phyloP scores from a whole-genome alignment of 2,113 vertebrate species.

The Amphiprion percula region DNA sequence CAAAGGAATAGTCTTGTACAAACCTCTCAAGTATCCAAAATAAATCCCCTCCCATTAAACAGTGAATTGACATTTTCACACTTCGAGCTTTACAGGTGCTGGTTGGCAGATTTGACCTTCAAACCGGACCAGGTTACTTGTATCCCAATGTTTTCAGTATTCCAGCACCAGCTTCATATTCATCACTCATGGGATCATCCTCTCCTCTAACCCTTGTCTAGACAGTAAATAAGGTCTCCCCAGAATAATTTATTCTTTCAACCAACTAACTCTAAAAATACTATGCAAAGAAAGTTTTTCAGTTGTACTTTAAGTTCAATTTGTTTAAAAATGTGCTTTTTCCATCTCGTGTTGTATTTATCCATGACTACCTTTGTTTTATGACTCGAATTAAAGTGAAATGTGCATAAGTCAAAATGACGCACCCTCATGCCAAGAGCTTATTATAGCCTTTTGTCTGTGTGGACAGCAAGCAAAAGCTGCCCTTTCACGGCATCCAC shows the following conservation, averaged over 20 bases:
- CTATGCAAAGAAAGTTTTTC: neutral
- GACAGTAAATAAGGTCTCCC: too few species aligned
- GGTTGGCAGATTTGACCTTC: too few species aligned
- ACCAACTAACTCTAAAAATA: neutral
- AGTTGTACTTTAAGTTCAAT: slow-evolving; percentile 1
- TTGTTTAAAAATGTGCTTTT: neutral
- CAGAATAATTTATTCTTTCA: too few species aligned
- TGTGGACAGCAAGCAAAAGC: slow-evolving; percentile 33
- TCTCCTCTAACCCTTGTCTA: too few species aligned
- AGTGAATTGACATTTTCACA: neutral
- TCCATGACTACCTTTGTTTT: slow-evolving; percentile 30
- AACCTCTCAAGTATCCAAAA: neutral
- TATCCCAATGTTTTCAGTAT: too few species aligned
- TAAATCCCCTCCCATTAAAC: neutral
- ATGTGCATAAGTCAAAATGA: slow-evolving; percentile 20
- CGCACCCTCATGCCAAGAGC: slow-evolving; percentile 21
- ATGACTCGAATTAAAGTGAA: slow-evolving; percentile 31
- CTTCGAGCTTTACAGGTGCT: neutral
- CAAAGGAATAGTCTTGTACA: neutral
- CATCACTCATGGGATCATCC: too few species aligned
- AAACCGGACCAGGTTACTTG: too few species aligned
- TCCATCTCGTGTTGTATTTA: slow-evolving; percentile 3
- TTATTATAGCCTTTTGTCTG: slow-evolving; percentile 42
- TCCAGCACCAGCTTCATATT: too few species aligned
- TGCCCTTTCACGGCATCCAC: slow-evolving; percentile 42